Evolutionary conservation across 2,888 invertebrate species (phyloP).

Genomic region (Tuta absoluta): DNA sequence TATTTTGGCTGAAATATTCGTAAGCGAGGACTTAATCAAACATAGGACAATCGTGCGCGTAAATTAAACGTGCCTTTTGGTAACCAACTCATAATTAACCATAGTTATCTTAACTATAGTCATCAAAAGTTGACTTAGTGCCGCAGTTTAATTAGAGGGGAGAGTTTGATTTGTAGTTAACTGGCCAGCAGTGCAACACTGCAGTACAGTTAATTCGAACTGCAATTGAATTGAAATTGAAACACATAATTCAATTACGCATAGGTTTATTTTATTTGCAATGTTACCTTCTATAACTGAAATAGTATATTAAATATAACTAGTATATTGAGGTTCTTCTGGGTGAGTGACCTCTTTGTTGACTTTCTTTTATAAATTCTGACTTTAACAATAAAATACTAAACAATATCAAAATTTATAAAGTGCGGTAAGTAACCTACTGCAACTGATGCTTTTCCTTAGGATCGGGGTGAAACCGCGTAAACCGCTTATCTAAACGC

Average conservation of each 20-base stretch:
- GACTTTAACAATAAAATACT: too few species aligned
- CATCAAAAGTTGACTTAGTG: slow-evolving; percentile 66
- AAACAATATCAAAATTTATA: too few species aligned
- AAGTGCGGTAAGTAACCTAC: too few species aligned
- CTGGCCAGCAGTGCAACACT: slow-evolving; percentile 48
- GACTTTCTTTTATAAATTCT: too few species aligned
- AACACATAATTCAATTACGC: too few species aligned
- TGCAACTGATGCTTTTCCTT: too few species aligned
- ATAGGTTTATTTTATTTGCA: background rate
- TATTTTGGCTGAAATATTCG: background rate
- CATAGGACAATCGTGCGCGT: slow-evolving; percentile 56
- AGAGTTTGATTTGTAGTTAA: slow-evolving; percentile 69
- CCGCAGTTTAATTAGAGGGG: slow-evolving; percentile 75
- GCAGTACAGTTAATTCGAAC: slow-evolving; percentile 24
- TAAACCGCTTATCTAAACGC: too few species aligned
- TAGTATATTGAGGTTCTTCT: too few species aligned
- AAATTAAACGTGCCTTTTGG: slow-evolving; percentile 63
- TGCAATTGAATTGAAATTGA: slow-evolving; percentile 29
- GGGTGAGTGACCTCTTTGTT: too few species aligned
- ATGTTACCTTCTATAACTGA: background rate
- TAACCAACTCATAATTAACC: slow-evolving; percentile 45
- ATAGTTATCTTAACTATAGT: slow-evolving; percentile 37
- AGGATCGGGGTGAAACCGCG: too few species aligned
- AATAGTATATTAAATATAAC: too few species aligned
- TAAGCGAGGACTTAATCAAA: slow-evolving; percentile 38